Conservation (phyloP, 1,140 invertebrate species). For the Zaprionus davidi region DNA sequence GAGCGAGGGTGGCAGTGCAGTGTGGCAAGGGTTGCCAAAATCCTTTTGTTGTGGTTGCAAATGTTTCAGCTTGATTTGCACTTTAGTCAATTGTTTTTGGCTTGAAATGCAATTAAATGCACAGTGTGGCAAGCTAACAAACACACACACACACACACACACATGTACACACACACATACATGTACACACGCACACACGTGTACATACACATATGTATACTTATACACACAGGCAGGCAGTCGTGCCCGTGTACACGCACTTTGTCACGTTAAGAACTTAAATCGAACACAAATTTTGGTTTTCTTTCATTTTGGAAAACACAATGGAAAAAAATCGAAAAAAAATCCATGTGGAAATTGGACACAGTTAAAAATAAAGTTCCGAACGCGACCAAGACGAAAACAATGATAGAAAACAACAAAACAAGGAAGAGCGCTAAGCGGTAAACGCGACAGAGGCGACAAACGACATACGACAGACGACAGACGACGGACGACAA, state of each 20-base stretch:
- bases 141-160: conserved; percentile 3
- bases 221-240: background rate
- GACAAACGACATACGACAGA: background rate
- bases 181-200: background rate
- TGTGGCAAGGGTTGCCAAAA: conserved; percentile 23
- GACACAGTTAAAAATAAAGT: conserved; percentile 8
- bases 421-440: conserved; percentile 2
- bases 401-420: conserved; percentile 4
- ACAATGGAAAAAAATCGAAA: background rate
- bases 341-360: background rate
- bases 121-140: conserved; percentile 6
- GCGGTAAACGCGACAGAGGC: background rate
- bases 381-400: background rate
- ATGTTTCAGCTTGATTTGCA: conserved; percentile 25
- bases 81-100: conserved; percentile 29
- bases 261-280: background rate
- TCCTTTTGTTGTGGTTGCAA: conserved; percentile 14
- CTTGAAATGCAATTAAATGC: conserved; percentile 16
- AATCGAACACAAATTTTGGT: background rate
- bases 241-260: background rate
- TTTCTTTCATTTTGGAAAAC: background rate
- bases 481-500: conserved; percentile 24
- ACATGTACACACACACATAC: background rate
- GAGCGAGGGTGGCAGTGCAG: background rate
- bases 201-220: background rate